Percentiles rank a stretch among this genome's conserved stretches.
Conservation (phyloP, 2,113 vertebrate genomes). For the Formicarius rufipectus region DNA sequence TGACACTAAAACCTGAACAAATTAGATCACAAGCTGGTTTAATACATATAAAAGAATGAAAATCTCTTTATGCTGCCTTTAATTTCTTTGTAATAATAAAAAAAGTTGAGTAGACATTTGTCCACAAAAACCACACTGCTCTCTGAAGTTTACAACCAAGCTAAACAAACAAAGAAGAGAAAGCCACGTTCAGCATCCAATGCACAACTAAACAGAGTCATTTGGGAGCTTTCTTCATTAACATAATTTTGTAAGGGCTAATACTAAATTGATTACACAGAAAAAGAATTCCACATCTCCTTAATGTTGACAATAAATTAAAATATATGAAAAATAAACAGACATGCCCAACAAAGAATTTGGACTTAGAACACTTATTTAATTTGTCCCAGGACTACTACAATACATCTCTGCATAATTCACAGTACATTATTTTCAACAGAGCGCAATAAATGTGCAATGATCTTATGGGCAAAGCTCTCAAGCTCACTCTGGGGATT, state of each 20-base stretch:
- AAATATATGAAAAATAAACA: neutral
- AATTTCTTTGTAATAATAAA: neutral
- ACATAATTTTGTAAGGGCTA: neutral
- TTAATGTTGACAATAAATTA: neutral
- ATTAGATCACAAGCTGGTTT: neutral
- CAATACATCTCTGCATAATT: neutral
- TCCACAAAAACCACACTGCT: neutral
- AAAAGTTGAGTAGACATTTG: neutral
- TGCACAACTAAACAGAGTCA: neutral
- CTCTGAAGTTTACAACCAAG: neutral
- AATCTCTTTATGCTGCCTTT: neutral
- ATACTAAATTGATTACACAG: neutral
- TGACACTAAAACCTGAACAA: slow-evolving; percentile 29
- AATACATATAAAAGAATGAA: neutral
- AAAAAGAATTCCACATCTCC: neutral
- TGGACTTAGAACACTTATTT: neutral
- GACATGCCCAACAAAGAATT: neutral
- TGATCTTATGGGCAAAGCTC: neutral
- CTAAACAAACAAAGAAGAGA: neutral
- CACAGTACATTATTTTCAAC: slow-evolving; percentile 13
- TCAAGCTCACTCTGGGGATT: neutral
- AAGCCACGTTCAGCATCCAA: neutral
- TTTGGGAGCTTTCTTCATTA: neutral
- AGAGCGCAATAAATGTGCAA: neutral
- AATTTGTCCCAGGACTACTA: neutral